phyloP scores from a whole-genome alignment of 2,113 vertebrate species.

The Dipodomys stephensi region DNA sequence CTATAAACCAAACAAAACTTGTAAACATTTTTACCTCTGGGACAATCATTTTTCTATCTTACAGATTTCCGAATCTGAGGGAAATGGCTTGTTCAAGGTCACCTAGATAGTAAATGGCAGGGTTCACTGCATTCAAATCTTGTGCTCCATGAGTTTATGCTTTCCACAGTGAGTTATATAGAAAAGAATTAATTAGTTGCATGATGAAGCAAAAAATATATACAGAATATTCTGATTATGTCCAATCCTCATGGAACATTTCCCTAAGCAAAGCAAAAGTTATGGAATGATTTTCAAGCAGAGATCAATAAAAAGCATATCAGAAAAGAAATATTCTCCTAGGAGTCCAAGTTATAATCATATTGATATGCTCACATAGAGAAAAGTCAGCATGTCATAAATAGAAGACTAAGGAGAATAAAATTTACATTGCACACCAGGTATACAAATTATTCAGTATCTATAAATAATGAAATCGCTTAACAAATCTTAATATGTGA shows the following conservation, averaged over 20 bases:
- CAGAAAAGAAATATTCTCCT: conserved; percentile 48
- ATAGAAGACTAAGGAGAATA: conserved; percentile 24
- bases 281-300: conserved; percentile 43
- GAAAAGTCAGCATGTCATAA: background rate
- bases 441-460: conserved; percentile 34
- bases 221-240: conserved; percentile 36
- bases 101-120: background rate
- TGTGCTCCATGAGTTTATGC: background rate
- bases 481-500: conserved; percentile 67
- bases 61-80: background rate
- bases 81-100: conserved; percentile 5
- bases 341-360: conserved; percentile 43
- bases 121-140: background rate
- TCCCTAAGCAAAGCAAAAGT: conserved; percentile 10
- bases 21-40: too few species aligned
- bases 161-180: background rate
- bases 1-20: too few species aligned
- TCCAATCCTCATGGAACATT: background rate
- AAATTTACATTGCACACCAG: conserved; percentile 13
- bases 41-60: background rate
- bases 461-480: conserved; percentile 69
- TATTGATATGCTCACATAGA: background rate
- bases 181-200: conserved; percentile 37
- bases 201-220: conserved; percentile 52
- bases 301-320: conserved; percentile 49